Evolutionary conservation across 1,140 invertebrate species (phyloP).

Genomic region (Drosophila busckii): DNA sequence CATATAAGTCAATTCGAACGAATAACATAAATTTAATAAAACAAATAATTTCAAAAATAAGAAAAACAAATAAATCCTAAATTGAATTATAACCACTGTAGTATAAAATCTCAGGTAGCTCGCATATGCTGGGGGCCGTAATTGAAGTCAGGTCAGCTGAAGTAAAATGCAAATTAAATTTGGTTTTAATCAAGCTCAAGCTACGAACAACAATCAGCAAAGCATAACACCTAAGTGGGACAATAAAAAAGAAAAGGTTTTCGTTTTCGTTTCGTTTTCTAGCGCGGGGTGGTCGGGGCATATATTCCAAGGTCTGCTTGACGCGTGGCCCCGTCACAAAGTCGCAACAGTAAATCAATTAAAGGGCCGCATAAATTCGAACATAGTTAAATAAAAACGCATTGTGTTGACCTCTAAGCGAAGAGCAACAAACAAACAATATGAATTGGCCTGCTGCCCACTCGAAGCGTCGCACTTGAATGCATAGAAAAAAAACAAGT

Average conservation of each 20-base stretch:
- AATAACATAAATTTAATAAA: not conserved
- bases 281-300: constrained; percentile 43
- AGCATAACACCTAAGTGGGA: not conserved
- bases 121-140: constrained; percentile 29
- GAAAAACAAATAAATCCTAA: not conserved
- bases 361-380: constrained; percentile 55
- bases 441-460: constrained; percentile 34
- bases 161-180: constrained; percentile 68
- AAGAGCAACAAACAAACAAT: constrained; percentile 10
- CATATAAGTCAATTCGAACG: too few relatives aligned
- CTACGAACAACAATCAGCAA: constrained; percentile 4
- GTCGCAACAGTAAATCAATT: constrained; percentile 63
- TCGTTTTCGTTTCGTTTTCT: constrained; percentile 29
- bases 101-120: constrained; percentile 27
- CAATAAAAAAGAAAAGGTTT: constrained; percentile 3
- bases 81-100: constrained; percentile 28
- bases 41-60: not conserved
- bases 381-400: constrained; percentile 13
- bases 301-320: constrained; percentile 22
- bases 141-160: constrained; percentile 49
- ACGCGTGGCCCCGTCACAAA: constrained; percentile 14
- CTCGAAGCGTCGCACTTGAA: constrained; percentile 9
- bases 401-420: constrained; percentile 46
- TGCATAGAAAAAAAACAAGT: constrained; percentile 30
- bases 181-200: constrained; percentile 63